phyloP scores from a whole-genome alignment of 2,797 vertebrate genomes.

The Threskiornis aethiopicus region DNA sequence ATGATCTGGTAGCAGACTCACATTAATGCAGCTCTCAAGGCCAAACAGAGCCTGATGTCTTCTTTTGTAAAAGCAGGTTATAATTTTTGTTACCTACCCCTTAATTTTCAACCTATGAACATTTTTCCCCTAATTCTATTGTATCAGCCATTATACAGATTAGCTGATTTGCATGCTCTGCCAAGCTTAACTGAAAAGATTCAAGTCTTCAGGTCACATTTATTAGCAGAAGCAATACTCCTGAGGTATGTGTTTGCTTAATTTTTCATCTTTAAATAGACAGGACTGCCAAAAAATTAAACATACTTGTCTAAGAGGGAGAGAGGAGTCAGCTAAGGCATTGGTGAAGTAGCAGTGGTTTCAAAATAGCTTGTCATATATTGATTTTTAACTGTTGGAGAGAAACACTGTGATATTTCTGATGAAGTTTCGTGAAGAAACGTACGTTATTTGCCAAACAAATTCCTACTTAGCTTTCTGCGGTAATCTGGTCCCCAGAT shows the following conservation, averaged over 20 bases:
- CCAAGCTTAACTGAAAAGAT: not conserved
- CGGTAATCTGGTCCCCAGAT: not conserved
- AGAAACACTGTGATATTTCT: not conserved
- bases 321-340: not conserved
- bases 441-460: not conserved
- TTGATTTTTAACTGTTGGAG: not conserved
- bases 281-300: not conserved
- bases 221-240: not conserved
- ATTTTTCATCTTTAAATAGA: conserved; percentile 26
- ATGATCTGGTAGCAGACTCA: not conserved
- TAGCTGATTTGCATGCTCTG: conserved; percentile 15
- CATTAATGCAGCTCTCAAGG: not conserved
- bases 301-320: not conserved
- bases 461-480: not conserved
- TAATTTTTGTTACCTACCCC: conserved; percentile 27
- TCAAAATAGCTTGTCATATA: not conserved
- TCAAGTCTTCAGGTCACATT: not conserved
- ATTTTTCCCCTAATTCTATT: not conserved
- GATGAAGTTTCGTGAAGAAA: not conserved
- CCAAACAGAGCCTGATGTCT: conserved; percentile 22
- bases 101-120: conserved; percentile 25
- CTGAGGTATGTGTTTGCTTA: not conserved
- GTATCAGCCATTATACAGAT: not conserved
- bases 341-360: not conserved
- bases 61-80: conserved; percentile 28